A percentile compares a stretch with the other conserved stretches of the same genome.
These are phyloP conservation scores for Apocrypta bakeri DNA, from an alignment of 1,140 invertebrate species.

Conservation along the genomic window DNA sequence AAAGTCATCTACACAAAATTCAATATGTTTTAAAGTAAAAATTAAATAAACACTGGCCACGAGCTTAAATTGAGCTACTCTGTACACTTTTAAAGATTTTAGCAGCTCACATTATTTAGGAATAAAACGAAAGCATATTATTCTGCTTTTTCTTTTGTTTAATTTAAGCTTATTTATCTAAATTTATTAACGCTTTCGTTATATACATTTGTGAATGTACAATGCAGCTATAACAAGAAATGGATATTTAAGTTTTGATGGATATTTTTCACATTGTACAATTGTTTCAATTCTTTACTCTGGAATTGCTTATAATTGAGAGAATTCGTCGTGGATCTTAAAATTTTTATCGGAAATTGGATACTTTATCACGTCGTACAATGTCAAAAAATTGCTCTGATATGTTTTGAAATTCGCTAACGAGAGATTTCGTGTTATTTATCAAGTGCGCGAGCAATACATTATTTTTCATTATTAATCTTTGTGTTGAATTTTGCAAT, in stretches of 20 bases:
- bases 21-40: not conserved
- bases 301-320: not conserved
- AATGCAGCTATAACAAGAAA: not conserved
- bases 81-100: slow-evolving; percentile 36
- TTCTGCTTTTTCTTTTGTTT: not conserved
- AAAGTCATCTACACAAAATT: not conserved
- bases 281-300: not conserved
- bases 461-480: too few species aligned
- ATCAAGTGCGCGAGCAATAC: not conserved
- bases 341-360: slow-evolving; percentile 35
- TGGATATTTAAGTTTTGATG: not conserved
- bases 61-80: slow-evolving; percentile 17
- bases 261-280: not conserved
- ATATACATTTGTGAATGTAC: slow-evolving; percentile 14
- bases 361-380: slow-evolving; percentile 20
- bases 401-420: slow-evolving; percentile 70
- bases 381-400: slow-evolving; percentile 58
- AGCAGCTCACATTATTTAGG: not conserved
- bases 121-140: not conserved
- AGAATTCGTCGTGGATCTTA: not conserved
- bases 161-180: not conserved
- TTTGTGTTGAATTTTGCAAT: too few species aligned
- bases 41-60: not conserved
- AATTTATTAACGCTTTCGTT: not conserved
- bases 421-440: slow-evolving; percentile 41